Base-by-base conservation (phyloP, 2,113 vertebrate species). In the Pseudopodoces humilis region DNA sequence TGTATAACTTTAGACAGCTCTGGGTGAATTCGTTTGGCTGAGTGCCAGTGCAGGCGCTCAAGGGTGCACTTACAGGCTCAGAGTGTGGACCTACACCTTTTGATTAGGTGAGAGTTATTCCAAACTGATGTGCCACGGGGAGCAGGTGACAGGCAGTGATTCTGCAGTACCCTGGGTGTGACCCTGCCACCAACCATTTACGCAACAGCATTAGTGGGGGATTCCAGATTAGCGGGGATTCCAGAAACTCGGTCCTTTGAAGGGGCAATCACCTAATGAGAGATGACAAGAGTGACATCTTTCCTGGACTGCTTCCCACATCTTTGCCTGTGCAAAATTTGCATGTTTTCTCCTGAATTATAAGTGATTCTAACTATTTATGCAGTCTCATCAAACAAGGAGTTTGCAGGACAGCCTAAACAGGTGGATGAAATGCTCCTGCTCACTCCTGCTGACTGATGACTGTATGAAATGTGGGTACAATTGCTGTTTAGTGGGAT, bases 221-320 rank as follows among this genome's bases (percentile, higher is more conserved):
- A 94, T 92, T 80, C 94, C 93, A 83, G 94, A 96, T 95, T 96
- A 95, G 60, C 16, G 83, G 82, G 80, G 90, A 94, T 93, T 94
- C 94, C 92, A 92, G 92, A 93, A 93, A 88, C 72, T 63, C 3
- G 0, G 65, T 23, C 75, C 75, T 80, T 80, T 62, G 59, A 53
- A 64, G 49, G 43, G 65, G 23, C 24, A 2, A 62, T 94, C 89
- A 69, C 37, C 65, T 97, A 92, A 95, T 83, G 79, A 74, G 68
- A 35, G 47, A 31, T 74, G 96, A 88, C 91, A 94, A 60, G 70
- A 90, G 50, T 35, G 70, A 93, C 58, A 53, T 92, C 68, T 94
- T 87, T 67, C 31, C 59, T 94, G 90, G 63, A 83, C 35, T 2
- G 2, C 43, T 92, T 94, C 62, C 86, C 59, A 58, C 0, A 0